Evolutionary conservation across 1,140 invertebrate genomes (phyloP), one percentile per base, ranked within the genome.

Genomic region (Drosophila fuyamai): DNA sequence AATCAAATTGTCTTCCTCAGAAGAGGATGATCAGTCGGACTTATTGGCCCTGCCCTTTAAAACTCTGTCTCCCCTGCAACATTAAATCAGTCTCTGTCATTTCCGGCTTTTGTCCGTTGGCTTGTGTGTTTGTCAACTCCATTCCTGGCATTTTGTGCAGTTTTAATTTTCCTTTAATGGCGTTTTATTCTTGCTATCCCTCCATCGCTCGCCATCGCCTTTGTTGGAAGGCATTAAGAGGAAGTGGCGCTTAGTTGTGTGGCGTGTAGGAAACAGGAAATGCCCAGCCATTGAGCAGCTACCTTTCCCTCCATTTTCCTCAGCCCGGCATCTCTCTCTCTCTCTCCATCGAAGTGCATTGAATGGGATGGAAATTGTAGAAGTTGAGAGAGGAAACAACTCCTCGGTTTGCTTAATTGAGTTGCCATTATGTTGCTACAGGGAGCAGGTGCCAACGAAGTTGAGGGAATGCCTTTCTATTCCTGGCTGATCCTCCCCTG

Each of bases 81-180:
- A 86, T 86, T 86, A 86, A 86, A 88, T 83, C 83, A 88, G 79
- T 88, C 81, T 86, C 83, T 83, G 88, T 86, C 76, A 88, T 82
- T 88, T 86, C 83, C 83, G 83, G 41, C 59, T 78, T 86, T 88
- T 81, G 55, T 72, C 51, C 59, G 40, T 47, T 63, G 58, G 66
- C 72, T 68, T 70, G 59, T 63, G 73, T 85, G 71, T 65, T 75
- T 75, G 72, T 75, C 71, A 74, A 62, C 55, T 54, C 71, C 72
- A 75, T 50, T 75, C 58, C 76, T 68, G 67, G 35, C 65, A 86
- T 86, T 84, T 81, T 88, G 79, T 82, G 66, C 74, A 86, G 71
- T 88, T 86, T 86, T 86, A 88, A 86, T 86, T 88, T 78, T 53
- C 79, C 74, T 86, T 86, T 51, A 72, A 85, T 85, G 66, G 59